These are phyloP conservation scores for Suncus etruscus DNA, from an alignment of 2,113 vertebrate genomes.

Conservation along the genomic window DNA sequence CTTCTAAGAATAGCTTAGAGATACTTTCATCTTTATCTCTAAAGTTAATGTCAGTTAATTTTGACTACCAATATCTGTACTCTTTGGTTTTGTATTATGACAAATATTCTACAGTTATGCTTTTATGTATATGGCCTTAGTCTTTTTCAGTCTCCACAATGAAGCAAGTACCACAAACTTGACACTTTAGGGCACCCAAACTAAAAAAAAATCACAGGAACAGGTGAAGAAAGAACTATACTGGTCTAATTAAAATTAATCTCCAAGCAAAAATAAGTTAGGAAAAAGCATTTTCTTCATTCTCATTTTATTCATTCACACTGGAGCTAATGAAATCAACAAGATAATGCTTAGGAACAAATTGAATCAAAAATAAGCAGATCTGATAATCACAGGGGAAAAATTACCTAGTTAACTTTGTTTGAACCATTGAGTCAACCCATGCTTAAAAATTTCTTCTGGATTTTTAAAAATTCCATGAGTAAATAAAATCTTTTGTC, in stretches of 20 bases:
- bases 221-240: not conserved
- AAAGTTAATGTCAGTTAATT: not conserved
- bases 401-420: not conserved
- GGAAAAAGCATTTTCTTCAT: not conserved
- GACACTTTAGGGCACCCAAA: not conserved
- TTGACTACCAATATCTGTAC: not conserved
- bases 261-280: not conserved
- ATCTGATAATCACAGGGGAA: not conserved
- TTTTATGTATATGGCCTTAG: not conserved
- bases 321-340: not conserved
- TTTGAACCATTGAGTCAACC: not conserved
- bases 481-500: constrained; percentile 33
- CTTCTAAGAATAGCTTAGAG: not conserved
- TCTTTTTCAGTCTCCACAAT: not conserved
- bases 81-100: not conserved
- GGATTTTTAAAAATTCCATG: not conserved
- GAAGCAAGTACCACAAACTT: not conserved
- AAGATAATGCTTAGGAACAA: not conserved
- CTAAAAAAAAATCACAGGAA: not conserved
- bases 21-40: not conserved
- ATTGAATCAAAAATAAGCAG: not conserved
- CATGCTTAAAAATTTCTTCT: constrained; percentile 2
- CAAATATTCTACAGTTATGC: not conserved
- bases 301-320: not conserved
- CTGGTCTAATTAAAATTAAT: not conserved